Evolutionary conservation across 2,888 invertebrate genomes (phyloP).

Genomic region (Eupithecia vulgata): DNA sequence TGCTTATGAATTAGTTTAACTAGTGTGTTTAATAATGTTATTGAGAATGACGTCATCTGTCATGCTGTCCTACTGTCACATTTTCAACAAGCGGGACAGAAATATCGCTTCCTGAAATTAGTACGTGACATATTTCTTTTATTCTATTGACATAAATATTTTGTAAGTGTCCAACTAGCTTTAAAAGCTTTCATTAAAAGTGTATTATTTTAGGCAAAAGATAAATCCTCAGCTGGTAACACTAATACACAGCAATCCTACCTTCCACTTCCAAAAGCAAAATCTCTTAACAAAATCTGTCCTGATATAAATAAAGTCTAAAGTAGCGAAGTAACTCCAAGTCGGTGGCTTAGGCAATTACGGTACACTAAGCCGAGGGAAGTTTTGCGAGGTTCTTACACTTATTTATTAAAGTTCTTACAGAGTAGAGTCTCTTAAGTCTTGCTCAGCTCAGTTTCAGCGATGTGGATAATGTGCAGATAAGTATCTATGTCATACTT

Average conservation of each 20-base stretch:
- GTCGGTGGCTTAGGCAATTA: conserved; percentile 12
- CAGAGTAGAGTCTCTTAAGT: background rate
- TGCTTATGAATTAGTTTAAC: too few relatives aligned
- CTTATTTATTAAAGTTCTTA: conserved; percentile 12
- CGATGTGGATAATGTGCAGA: background rate
- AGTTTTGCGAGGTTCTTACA: conserved; percentile 10
- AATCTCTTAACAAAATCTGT: background rate
- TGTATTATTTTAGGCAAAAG: background rate
- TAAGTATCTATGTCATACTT: background rate
- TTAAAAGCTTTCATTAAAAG: background rate
- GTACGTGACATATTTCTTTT: too few relatives aligned
- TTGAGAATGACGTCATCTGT: too few relatives aligned
- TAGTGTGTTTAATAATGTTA: too few relatives aligned
- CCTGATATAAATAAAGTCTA: conserved; percentile 4
- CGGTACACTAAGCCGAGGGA: conserved; percentile 8
- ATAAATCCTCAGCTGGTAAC: background rate
- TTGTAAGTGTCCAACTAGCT: background rate
- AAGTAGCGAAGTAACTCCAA: conserved; percentile 5
- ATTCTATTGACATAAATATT: too few relatives aligned
- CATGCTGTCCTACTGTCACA: too few relatives aligned
- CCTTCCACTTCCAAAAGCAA: background rate
- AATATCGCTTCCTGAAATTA: too few relatives aligned
- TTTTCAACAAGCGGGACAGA: too few relatives aligned
- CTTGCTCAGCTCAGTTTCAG: background rate
- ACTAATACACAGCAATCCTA: background rate